phyloP scores from a whole-genome alignment of 2,888 invertebrate genomes.

The Venusia cambrica region DNA sequence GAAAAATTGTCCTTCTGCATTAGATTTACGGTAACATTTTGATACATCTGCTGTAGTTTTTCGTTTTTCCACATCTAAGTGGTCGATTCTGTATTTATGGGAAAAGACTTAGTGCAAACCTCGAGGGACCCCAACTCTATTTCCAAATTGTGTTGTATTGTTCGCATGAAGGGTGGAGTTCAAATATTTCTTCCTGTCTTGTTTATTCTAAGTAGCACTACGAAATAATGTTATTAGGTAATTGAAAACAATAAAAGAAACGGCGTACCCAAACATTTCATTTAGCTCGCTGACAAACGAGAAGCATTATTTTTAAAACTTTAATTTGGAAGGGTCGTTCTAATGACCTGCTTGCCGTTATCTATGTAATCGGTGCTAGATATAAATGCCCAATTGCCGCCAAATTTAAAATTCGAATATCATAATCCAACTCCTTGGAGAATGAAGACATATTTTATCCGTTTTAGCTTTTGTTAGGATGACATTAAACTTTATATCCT shows the following conservation, averaged over 20 bases:
- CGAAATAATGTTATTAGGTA: slow-evolving; percentile 59
- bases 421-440: slow-evolving; percentile 69
- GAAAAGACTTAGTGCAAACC: slow-evolving; percentile 53
- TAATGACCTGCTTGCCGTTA: slow-evolving; percentile 72
- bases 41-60: slow-evolving; percentile 25
- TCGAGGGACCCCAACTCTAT: slow-evolving; percentile 56
- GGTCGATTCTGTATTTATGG: slow-evolving; percentile 66
- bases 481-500: slow-evolving; percentile 14
- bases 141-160: slow-evolving; percentile 57
- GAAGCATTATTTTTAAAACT: slow-evolving; percentile 54
- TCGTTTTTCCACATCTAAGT: slow-evolving; percentile 49
- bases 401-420: slow-evolving; percentile 73
- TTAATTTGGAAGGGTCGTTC: slow-evolving; percentile 59
- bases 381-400: slow-evolving; percentile 58
- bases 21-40: slow-evolving; percentile 36
- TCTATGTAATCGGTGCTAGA: slow-evolving; percentile 64
- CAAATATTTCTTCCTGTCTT: slow-evolving; percentile 47
- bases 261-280: slow-evolving; percentile 49
- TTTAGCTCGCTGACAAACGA: slow-evolving; percentile 62
- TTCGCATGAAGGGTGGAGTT: slow-evolving; percentile 46
- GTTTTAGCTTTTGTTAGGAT: background rate
- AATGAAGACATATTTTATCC: slow-evolving; percentile 31
- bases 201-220: slow-evolving; percentile 46
- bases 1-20: slow-evolving; percentile 31
- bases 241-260: slow-evolving; percentile 63